Percentiles rank a stretch among this genome's conserved stretches.
Conservation (phyloP, 2,888 invertebrate species). For the Cosmia pyralina region DNA sequence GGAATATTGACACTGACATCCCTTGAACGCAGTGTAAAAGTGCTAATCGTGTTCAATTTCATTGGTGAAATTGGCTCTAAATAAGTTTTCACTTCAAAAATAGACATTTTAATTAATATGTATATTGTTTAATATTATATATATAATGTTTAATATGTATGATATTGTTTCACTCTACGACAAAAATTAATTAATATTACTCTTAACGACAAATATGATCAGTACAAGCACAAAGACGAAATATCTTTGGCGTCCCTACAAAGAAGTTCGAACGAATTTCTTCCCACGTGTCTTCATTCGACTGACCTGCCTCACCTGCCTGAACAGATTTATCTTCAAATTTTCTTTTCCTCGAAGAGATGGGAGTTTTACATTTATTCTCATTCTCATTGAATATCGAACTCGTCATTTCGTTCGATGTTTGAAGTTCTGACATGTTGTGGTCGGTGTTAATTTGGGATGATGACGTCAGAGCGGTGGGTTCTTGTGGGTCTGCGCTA, state of each 20-base stretch:
- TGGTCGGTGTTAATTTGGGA: constrained; percentile 9
- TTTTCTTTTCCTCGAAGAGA: constrained; percentile 37
- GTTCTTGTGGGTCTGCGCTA: neutral
- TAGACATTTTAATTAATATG: neutral
- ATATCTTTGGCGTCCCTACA: constrained; percentile 59
- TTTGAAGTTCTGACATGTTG: constrained; percentile 5
- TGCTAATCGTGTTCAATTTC: too few relatives aligned
- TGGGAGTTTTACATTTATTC: neutral
- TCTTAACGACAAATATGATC: constrained; percentile 55
- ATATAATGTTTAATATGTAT: too few relatives aligned
- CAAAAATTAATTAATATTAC: too few relatives aligned
- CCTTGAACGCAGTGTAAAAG: too few relatives aligned
- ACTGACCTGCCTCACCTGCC: constrained; percentile 20
- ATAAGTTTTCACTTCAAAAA: neutral
- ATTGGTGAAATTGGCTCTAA: neutral
- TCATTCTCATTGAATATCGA: constrained; percentile 36
- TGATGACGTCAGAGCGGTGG: neutral
- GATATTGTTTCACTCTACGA: too few relatives aligned
- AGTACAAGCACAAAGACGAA: constrained; percentile 58
- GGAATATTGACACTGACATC: too few relatives aligned
- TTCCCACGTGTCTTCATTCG: constrained; percentile 40
- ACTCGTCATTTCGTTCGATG: constrained; percentile 40
- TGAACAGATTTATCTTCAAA: constrained; percentile 41
- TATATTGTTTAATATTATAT: too few relatives aligned
- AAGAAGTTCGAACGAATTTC: constrained; percentile 57